Base-by-base conservation (phyloP, 2,113 vertebrate genomes). In the Tragelaphus strepsiceros region DNA sequence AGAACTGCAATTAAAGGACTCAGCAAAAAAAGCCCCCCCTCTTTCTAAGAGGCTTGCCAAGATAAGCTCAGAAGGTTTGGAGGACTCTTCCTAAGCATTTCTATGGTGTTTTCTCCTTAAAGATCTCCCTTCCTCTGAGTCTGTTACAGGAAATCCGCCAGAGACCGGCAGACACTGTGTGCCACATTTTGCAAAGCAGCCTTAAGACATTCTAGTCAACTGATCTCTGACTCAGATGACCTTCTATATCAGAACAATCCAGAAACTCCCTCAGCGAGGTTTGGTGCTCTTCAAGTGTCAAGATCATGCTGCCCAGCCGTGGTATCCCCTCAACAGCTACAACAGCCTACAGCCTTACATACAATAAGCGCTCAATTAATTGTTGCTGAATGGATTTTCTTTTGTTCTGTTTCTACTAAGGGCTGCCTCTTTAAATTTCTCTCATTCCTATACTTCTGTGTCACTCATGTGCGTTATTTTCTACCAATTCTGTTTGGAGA, bases 1-100 rank as follows among this genome's bases (percentile, higher is more conserved):
- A 98, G 96, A 98, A 98, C 39, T 6, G 93, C 96, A 99, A 98
- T 98, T 98, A 98, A 74, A 82, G 2, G 6, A 97, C 96, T 98
- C 96, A 95, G 91, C 97, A 28, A 98, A 98, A 32, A 98, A 98
- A 97, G 17, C 3, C 46, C 28, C 15, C 54, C 24, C 58, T 39
- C 53, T 21, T 90, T 59, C 74, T 49, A 83, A 86, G 77, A 95
- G 32, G 1, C 49, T 86, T 84, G 58, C 82, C 39, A 83, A 61
- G 39, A 88, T 35, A 8, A 28, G 49, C 14, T 81, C 3, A 0
- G 28, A n/a, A 86, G 16, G 67, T n/a, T 78, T 39, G 30, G 51
- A 59, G 21, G 16, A 22, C 19, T 53, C 32, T 83, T 96, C 49
- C 83, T 92, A 49, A 56, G 7, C 8, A 14, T 58, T 74, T 90